phyloP scores from a whole-genome alignment of 2,113 vertebrate species.

The Argyrosomus japonicus region DNA sequence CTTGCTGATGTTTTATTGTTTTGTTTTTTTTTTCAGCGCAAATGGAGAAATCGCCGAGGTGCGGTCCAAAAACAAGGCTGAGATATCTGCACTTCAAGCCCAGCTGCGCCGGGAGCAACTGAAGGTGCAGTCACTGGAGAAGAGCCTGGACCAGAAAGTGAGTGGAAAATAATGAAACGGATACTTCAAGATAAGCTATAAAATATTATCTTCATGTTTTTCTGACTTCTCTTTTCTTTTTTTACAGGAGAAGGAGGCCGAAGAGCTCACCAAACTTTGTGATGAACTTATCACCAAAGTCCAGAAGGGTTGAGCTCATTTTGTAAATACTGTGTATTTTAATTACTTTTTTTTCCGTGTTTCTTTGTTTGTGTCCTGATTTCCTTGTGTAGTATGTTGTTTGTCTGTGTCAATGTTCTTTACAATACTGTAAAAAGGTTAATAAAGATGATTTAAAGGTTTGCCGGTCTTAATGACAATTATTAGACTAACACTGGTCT shows the following conservation, averaged over 20 bases:
- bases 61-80: conserved; percentile 85
- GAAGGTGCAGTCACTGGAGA: conserved; percentile 90
- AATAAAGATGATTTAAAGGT: conserved; percentile 65
- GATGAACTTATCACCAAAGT: conserved; percentile 88
- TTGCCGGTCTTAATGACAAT: background rate
- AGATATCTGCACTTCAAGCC: conserved; percentile 86
- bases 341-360: background rate
- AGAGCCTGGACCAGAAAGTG: conserved; percentile 92
- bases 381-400: conserved; percentile 23
- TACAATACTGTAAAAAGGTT: conserved; percentile 53
- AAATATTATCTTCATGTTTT: background rate
- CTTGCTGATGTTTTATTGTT: background rate
- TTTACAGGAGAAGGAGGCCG: conserved; percentile 86
- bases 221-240: background rate
- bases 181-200: no score
- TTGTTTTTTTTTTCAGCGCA: conserved; percentile 83
- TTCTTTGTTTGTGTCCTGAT: conserved; percentile 25
- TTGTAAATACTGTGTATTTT: conserved; percentile 58
- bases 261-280: conserved; percentile 89
- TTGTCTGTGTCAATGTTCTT: conserved; percentile 60
- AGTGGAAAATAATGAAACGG: background rate
- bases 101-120: conserved; percentile 91
- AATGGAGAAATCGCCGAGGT: conserved; percentile 91
- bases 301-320: conserved; percentile 72
- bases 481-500: background rate